Base-by-base conservation (phyloP, 2,888 invertebrate species). In the Macrosoma leucophasiata region DNA sequence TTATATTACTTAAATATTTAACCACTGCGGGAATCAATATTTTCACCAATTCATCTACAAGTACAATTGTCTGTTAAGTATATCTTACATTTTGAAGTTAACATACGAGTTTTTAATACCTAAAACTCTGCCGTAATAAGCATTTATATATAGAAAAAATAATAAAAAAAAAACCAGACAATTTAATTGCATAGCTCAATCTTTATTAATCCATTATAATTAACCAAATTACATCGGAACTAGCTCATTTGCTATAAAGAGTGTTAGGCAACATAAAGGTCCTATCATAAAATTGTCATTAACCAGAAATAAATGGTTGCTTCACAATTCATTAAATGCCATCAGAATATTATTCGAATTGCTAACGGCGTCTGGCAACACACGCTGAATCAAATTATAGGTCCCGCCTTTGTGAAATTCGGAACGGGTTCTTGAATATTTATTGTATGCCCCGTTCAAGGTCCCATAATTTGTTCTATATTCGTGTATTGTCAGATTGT, bases 381-480 rank as follows among this genome's bases (percentile, higher is more conserved):
- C 57, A 50, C 42, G 43, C 39, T 62, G 71, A 70, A 74, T 72
- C 55, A 57, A 67, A 68, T 61, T 59, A 62, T 51, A 38, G n/a
- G 55, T 37, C 47, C 47, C 41, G 53, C 63, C 61, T 70, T 62
- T 69, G 60, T 71, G 68, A 69, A 75, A 75, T 71, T 59, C 45
- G 58, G 39, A 60, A 53, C 61, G 50, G 50, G 60, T 57, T 58
- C 62, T 65, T 70, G 61, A 74, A 75, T 75, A 75, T 76, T 67
- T n/a, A n/a, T n/a, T n/a, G n/a, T 66, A 75, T 70, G 52, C 35
- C 43, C 49, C 50, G 54, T 68, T 58, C 71, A 74, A 74, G 74
- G 74, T 67, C 53, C 63, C 50, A 55, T 59, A 63, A 58, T 39
- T 42, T 33, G 45, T 40, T 42, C 40, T 38, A 46, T 33, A 41